Conservation (phyloP, 2,888 invertebrate species). For the Chromoteleia sp. region DNA sequence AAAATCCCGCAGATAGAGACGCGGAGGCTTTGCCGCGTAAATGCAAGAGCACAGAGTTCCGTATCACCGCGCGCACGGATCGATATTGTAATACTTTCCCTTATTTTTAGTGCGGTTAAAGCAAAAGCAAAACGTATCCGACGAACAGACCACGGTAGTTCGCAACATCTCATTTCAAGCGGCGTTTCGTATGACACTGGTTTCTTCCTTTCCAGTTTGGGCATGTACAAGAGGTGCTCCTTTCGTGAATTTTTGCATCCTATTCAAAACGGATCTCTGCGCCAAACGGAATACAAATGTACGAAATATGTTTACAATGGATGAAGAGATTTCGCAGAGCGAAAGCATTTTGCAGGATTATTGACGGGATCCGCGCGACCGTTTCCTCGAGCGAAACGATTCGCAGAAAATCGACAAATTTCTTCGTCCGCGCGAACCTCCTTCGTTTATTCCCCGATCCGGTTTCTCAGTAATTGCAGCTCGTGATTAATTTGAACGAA, state of each 20-base stretch:
- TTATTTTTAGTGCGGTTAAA: conserved; percentile 77
- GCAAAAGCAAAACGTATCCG: conserved; percentile 68
- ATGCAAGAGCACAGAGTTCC: conserved; percentile 11
- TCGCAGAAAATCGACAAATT: too few species aligned
- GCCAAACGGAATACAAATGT: conserved; percentile 81
- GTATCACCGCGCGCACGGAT: conserved; percentile 71
- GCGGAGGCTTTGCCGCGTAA: conserved; percentile 10
- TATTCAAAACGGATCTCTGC: conserved; percentile 63
- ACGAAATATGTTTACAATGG: conserved; percentile 80
- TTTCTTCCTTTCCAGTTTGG: conserved; percentile 29
- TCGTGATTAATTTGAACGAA: conserved; percentile 17
- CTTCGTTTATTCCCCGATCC: not conserved
- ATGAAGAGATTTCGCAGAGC: conserved; percentile 45
- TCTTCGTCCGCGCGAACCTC: not conserved
- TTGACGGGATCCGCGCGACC: too few species aligned
- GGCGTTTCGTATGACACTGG: conserved; percentile 21
- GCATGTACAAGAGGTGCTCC: conserved; percentile 34
- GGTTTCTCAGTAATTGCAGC: not conserved
- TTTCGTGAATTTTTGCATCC: conserved; percentile 57
- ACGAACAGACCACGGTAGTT: conserved; percentile 20
- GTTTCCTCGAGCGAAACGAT: too few species aligned
- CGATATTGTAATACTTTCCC: conserved; percentile 79
- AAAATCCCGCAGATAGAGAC: conserved; percentile 25
- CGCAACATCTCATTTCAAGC: conserved; percentile 35
- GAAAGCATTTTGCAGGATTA: conserved; percentile 33